Conservation (phyloP, 2,888 invertebrate genomes). For the Nemotelus nigrinus region DNA sequence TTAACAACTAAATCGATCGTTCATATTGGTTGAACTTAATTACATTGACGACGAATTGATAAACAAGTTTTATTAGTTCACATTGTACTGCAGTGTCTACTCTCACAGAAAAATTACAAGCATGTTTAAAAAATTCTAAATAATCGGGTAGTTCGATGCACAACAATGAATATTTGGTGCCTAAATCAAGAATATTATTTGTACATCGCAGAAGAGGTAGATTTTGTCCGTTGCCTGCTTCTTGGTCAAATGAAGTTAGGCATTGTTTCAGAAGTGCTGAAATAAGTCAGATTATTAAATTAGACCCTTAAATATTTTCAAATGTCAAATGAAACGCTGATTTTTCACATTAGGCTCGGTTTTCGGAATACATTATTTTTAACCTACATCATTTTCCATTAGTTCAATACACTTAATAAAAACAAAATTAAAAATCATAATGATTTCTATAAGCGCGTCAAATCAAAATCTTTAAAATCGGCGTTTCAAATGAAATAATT, state of each 20-base stretch:
- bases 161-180: slow-evolving; percentile 57
- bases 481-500: too few relatives aligned
- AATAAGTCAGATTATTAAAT: neutral
- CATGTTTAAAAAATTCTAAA: slow-evolving; percentile 47
- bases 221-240: neutral
- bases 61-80: slow-evolving; percentile 33
- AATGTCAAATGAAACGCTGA: neutral
- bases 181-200: slow-evolving; percentile 57
- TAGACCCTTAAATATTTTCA: neutral
- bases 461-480: too few relatives aligned
- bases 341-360: too few relatives aligned
- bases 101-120: slow-evolving; percentile 11
- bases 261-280: slow-evolving; percentile 13
- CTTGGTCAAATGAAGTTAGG: neutral
- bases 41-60: slow-evolving; percentile 37
- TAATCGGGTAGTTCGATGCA: slow-evolving; percentile 58
- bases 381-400: too few relatives aligned
- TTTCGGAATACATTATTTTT: too few relatives aligned
- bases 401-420: neutral
- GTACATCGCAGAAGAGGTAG: slow-evolving; percentile 56
- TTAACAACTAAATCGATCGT: neutral
- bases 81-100: slow-evolving; percentile 12
- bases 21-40: neutral
- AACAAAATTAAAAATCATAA: too few relatives aligned
- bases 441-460: too few relatives aligned